phyloP scores from a whole-genome alignment of 2,113 vertebrate genomes.

The Osmerus eperlanus region DNA sequence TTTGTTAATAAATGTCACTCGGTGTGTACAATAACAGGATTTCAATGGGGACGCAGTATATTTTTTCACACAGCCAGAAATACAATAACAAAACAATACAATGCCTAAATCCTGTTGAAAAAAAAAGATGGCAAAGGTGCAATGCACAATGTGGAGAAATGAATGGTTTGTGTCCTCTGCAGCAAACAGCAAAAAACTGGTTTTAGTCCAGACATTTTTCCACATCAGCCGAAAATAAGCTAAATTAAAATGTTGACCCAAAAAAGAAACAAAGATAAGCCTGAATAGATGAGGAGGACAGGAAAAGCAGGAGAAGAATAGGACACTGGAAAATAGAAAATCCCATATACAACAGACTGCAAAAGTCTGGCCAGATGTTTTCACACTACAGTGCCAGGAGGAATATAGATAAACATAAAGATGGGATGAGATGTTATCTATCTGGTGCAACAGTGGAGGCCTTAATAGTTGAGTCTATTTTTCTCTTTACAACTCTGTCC shows the following conservation, averaged over 20 bases:
- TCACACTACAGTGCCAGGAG: neutral
- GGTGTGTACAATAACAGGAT: too few species aligned
- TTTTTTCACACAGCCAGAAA: too few species aligned
- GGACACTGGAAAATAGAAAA: neutral
- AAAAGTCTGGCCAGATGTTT: neutral
- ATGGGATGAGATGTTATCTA: slow-evolving; percentile 9
- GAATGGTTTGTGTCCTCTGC: neutral
- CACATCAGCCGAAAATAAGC: neutral
- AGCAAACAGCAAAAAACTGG: neutral
- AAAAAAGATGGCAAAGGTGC: too few species aligned
- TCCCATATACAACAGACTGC: neutral
- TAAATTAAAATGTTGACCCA: neutral
- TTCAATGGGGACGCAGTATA: too few species aligned
- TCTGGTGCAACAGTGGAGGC: slow-evolving; percentile 14
- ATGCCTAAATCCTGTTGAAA: too few species aligned
- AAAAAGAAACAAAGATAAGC: neutral
- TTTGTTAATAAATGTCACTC: neutral
- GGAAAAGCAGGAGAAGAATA: neutral
- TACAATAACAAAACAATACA: too few species aligned
- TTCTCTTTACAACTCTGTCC: slow-evolving; percentile 42
- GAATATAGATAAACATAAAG: slow-evolving; percentile 3
- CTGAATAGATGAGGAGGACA: neutral
- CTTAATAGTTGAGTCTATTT: slow-evolving; percentile 34
- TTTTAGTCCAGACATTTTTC: neutral
- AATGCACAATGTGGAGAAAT: too few species aligned